Conservation (phyloP, 1,140 invertebrate genomes). For the Hestina assimilis region DNA sequence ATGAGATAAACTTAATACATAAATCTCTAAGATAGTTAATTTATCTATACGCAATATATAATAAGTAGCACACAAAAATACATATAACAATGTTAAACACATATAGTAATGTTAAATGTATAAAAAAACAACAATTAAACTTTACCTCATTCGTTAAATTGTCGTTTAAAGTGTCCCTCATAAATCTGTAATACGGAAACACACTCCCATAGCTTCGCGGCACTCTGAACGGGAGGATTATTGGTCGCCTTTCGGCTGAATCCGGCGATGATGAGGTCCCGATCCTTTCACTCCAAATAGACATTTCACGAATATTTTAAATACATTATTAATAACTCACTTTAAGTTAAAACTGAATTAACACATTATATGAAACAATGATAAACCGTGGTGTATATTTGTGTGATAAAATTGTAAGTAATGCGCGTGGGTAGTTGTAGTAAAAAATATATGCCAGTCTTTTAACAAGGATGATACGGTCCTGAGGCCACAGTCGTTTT, state of each 20-base stretch:
- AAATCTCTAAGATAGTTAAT: no score
- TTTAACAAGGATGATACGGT: conserved; percentile 14
- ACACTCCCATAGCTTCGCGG: conserved; percentile 74
- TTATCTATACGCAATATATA: no score
- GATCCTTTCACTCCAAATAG: conserved; percentile 26
- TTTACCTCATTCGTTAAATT: conserved; percentile 47
- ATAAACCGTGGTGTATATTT: no score
- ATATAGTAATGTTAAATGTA: background rate
- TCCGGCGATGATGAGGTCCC: conserved; percentile 24
- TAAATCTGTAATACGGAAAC: conserved; percentile 73
- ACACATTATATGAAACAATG: no score
- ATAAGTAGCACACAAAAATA: no score
- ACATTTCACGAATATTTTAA: conserved; percentile 38
- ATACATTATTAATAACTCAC: conserved; percentile 1
- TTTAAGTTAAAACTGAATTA: background rate
- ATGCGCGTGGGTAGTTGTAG: conserved; percentile 24
- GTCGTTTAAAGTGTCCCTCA: conserved; percentile 61
- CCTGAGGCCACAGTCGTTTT: conserved; percentile 19
- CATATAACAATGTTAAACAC: background rate
- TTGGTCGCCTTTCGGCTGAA: conserved; percentile 38
- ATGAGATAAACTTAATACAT: no score
- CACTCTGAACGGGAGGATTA: conserved; percentile 57
- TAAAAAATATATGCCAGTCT: conserved; percentile 10
- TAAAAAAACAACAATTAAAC: conserved; percentile 4
- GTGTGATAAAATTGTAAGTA: background rate